Evolutionary conservation across 1,140 invertebrate species (phyloP), one percentile per base, ranked within the genome.

Genomic region (Ectropis grisescens): DNA sequence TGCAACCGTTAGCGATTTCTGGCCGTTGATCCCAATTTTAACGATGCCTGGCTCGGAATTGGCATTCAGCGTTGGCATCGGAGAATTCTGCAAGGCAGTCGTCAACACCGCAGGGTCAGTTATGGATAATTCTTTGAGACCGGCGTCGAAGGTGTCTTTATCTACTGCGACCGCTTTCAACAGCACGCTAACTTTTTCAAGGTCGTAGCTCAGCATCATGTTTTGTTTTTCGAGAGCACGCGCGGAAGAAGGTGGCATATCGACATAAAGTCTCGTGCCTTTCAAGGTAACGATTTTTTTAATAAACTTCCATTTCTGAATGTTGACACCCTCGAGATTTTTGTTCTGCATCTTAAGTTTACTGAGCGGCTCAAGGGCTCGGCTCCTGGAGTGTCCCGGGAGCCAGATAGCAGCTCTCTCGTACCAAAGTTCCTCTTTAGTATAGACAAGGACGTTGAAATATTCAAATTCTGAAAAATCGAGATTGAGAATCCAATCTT

Each of bases 391-490:
- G 58, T 78, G 68, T n/a, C 68, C 70, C 2, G 70, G 72, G 11
- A 81, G 39, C 75, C 72, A 78, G n/a, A 81, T 56, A n/a, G 72
- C 72, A 2, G 67, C 75, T 6, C 75, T 51, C 30, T 78, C 70
- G 29, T 71, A 71, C 66, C 64, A 75, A 26, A 78, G 31, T 33
- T 80, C 70, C 16, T 78, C 68, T 7, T 57, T 58, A 1, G 64
- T 71, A 33, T 80, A 76, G 6, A 71, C 59, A 2, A 80, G 30
- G 4, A 78, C 58, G 13, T 60, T 56, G 33, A 72, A 70, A 1
- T 38, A 23, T 11, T 23, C 29, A 6, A 74, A 69, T 10, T 49
- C 32, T 11, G 35, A 58, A 38, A 74, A 80, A 50, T 80, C 64
- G 22, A 78, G 41, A 13, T 51, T 46, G 1, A 71, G 11, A 22